A percentile compares a stretch with the other conserved stretches of the same genome.
Evolutionary conservation across 2,797 vertebrate genomes (phyloP).

Genomic region (Enteromius mattozi): DNA sequence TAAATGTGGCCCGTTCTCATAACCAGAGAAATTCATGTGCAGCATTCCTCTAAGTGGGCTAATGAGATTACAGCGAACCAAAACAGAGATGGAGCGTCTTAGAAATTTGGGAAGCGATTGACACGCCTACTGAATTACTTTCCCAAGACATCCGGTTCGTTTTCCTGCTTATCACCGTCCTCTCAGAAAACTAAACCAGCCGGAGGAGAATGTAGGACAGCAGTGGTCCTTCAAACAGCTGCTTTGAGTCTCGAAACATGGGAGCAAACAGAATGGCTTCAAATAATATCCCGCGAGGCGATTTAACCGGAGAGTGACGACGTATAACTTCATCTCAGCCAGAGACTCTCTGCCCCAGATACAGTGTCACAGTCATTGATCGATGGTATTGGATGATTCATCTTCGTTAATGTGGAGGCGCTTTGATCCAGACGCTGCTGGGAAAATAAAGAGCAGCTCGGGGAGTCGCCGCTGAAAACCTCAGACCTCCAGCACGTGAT

Average conservation of each 20-base stretch:
- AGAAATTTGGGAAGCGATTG: slow-evolving; percentile 34
- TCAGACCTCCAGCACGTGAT: neutral
- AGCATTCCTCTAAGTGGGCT: slow-evolving; percentile 9
- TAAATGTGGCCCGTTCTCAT: slow-evolving; percentile 12
- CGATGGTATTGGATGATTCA: slow-evolving; percentile 72
- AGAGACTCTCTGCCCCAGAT: slow-evolving; percentile 39
- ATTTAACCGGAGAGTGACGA: slow-evolving; percentile 2
- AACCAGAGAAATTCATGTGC: slow-evolving; percentile 10
- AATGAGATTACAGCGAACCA: slow-evolving; percentile 39
- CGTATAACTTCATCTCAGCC: slow-evolving; percentile 4
- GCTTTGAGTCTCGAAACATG: slow-evolving; percentile 14
- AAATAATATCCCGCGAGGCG: neutral
- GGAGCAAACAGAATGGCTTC: slow-evolving; percentile 15
- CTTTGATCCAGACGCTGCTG: slow-evolving; percentile 64
- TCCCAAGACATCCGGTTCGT: slow-evolving; percentile 21
- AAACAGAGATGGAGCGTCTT: slow-evolving; percentile 29
- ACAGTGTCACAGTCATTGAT: slow-evolving; percentile 71
- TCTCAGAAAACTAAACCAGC: slow-evolving; percentile 20
- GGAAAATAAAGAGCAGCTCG: slow-evolving; percentile 23
- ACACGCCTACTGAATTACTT: slow-evolving; percentile 36
- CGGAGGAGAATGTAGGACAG: slow-evolving; percentile 22
- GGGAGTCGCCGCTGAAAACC: slow-evolving; percentile 9
- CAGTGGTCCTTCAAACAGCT: neutral
- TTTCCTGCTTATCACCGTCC: slow-evolving; percentile 14
- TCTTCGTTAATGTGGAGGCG: slow-evolving; percentile 74